A percentile compares a stretch with the other conserved stretches of the same genome.
phyloP scores from a whole-genome alignment of 1,140 invertebrate genomes.

The Chironomus striatipennis region DNA sequence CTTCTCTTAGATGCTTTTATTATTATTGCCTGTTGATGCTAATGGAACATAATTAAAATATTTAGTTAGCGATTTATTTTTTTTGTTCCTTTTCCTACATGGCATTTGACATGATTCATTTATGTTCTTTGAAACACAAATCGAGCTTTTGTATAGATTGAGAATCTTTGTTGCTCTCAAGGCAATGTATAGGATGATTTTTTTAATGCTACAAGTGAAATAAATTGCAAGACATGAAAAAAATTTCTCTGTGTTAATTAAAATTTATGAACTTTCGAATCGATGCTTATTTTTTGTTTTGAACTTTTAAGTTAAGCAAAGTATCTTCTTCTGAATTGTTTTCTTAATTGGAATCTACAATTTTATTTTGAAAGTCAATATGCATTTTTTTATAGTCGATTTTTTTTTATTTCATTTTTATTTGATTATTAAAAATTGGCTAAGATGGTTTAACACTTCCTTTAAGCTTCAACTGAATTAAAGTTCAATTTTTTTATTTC shows the following conservation, averaged over 20 bases:
- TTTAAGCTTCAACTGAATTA: too few relatives aligned
- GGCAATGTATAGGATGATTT: neutral
- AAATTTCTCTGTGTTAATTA: neutral
- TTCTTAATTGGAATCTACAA: too few relatives aligned
- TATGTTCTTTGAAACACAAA: neutral
- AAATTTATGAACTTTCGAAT: neutral
- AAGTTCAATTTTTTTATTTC: too few relatives aligned
- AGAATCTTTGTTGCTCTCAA: neutral
- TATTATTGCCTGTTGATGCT: constrained; percentile 1
- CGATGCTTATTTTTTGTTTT: too few relatives aligned
- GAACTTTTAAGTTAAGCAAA: too few relatives aligned
- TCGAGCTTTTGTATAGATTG: neutral
- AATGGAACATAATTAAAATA: constrained; percentile 15
- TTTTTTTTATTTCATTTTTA: too few relatives aligned
- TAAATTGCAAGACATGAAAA: neutral
- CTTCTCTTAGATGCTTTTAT: neutral
- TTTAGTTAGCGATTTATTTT: constrained; percentile 7
- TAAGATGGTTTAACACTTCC: too few relatives aligned
- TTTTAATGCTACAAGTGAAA: neutral
- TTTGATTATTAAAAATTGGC: too few relatives aligned
- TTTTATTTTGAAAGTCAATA: too few relatives aligned
- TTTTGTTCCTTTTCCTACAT: neutral
- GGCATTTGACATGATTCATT: neutral
- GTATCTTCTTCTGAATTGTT: too few relatives aligned
- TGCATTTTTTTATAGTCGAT: too few relatives aligned